phyloP scores from a whole-genome alignment of 1,140 invertebrate species.

The Aphaenogaster rudis region DNA sequence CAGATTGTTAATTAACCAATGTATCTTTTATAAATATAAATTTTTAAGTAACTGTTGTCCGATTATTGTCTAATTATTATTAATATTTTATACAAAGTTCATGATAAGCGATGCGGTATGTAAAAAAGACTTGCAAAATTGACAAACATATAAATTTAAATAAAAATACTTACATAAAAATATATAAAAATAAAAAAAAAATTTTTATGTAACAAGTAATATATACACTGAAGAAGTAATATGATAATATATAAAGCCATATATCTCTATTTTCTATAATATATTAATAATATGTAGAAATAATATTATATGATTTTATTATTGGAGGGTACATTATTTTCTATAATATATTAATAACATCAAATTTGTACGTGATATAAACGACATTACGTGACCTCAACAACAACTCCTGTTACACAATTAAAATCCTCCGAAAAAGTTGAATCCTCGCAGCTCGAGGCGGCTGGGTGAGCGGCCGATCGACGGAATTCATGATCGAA shows the following conservation, averaged over 20 bases:
- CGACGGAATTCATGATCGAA: constrained; percentile 43
- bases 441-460: neutral
- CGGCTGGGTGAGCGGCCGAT: constrained; percentile 23
- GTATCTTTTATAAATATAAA: neutral
- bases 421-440: constrained; percentile 8
- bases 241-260: neutral
- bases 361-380: neutral
- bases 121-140: neutral
- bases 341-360: constrained; percentile 10
- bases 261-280: neutral
- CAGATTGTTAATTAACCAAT: neutral
- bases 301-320: neutral
- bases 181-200: too few species aligned
- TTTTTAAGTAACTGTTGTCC: neutral
- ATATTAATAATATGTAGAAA: constrained; percentile 11
- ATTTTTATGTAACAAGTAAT: neutral
- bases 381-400: neutral
- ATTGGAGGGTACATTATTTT: neutral
- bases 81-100: neutral
- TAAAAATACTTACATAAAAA: neutral
- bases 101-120: neutral
- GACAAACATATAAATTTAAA: constrained; percentile 2
- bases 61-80: neutral
- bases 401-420: neutral
- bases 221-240: neutral